These are phyloP conservation scores for Agrilus biguttatus DNA, from an alignment of 2,888 invertebrate species.

Conservation along the genomic window DNA sequence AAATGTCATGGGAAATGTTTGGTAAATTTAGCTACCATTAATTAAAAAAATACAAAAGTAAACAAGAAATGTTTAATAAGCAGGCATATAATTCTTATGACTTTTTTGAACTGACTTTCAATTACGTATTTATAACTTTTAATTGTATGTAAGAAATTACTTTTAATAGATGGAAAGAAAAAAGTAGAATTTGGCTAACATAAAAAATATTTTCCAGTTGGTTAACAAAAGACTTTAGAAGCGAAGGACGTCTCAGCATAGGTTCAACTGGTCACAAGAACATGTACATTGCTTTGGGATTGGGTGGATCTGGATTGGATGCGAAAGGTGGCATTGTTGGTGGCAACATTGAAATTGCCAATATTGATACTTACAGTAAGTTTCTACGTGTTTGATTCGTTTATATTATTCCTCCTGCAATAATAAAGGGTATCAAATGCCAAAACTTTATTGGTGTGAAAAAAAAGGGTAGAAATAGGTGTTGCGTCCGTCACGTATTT, in stretches of 20 bases:
- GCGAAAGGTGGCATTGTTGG: conserved; percentile 97
- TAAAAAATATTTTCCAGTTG: conserved; percentile 40
- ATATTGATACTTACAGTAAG: conserved; percentile 71
- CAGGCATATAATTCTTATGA: too few species aligned
- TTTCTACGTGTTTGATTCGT: conserved; percentile 10
- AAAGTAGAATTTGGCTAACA: background rate
- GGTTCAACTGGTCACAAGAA: conserved; percentile 91
- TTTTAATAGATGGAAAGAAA: background rate
- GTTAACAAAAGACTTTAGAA: conserved; percentile 84
- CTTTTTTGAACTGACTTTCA: too few species aligned
- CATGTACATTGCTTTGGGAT: conserved; percentile 74
- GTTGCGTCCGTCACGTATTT: too few species aligned
- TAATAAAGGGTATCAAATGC: too few species aligned
- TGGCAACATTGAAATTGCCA: conserved; percentile 82
- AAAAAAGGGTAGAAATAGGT: too few species aligned
- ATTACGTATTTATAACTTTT: too few species aligned
- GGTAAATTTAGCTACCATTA: conserved; percentile 36
- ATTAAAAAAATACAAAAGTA: too few species aligned
- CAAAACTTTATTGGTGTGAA: too few species aligned
- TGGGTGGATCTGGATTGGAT: conserved; percentile 82
- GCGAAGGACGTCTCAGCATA: conserved; percentile 82
- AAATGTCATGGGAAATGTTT: conserved; percentile 97
- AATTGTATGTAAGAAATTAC: too few species aligned
- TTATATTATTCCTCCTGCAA: too few species aligned
- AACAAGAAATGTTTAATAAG: too few species aligned